Conservation (phyloP, 1,140 invertebrate genomes). For the Meteorus sp. region DNA sequence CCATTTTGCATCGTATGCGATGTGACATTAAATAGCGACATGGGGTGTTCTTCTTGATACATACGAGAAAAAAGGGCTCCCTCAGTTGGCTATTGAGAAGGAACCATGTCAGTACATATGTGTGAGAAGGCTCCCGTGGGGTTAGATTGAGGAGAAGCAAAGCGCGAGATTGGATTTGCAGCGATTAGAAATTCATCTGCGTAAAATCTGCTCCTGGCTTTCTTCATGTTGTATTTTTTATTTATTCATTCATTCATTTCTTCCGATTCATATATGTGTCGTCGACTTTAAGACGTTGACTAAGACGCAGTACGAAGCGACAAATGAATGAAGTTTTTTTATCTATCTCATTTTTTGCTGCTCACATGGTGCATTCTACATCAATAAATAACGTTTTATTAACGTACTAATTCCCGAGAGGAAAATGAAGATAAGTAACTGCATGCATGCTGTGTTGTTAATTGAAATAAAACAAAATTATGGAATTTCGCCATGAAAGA, state of each 20-base stretch:
- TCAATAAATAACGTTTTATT: conserved; percentile 47
- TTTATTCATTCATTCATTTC: neutral
- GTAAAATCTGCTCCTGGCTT: conserved; percentile 45
- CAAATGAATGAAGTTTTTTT: neutral
- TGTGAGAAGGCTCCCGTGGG: conserved; percentile 31
- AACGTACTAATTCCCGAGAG: conserved; percentile 41
- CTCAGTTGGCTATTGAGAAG: conserved; percentile 33
- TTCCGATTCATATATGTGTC: conserved; percentile 1
- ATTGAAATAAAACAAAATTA: conserved; percentile 56
- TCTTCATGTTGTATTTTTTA: conserved; percentile 5
- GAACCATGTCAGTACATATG: conserved; percentile 27
- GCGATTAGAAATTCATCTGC: conserved; percentile 56
- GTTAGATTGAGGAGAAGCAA: conserved; percentile 39
- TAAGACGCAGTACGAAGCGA: neutral
- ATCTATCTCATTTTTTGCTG: neutral
- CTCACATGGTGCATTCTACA: neutral
- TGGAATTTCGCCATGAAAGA: no score
- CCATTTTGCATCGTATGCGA: conserved; percentile 42
- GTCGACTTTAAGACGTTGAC: conserved; percentile 1
- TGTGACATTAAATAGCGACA: conserved; percentile 43
- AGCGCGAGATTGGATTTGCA: conserved; percentile 54
- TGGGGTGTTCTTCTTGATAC: neutral
- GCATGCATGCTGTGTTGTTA: conserved; percentile 47
- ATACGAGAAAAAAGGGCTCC: conserved; percentile 40
- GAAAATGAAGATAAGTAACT: conserved; percentile 40